A percentile compares a stretch with the other conserved stretches of the same genome.
These are phyloP conservation scores for Caenorhabditis parvicauda DNA, from an alignment of 2,888 invertebrate species.

Conservation along the genomic window DNA sequence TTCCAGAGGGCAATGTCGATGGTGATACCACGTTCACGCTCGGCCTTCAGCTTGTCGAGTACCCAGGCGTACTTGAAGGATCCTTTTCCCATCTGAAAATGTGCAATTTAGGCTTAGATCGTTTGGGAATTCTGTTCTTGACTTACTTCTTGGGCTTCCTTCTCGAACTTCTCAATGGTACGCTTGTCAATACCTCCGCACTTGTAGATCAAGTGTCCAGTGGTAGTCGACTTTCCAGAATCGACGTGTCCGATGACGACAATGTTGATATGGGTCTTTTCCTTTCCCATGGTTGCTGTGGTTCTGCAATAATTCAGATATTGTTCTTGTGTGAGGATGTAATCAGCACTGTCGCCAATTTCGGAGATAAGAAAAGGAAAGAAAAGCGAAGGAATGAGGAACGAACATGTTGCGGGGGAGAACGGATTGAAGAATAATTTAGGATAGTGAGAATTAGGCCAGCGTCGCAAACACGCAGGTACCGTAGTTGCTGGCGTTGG, in stretches of 20 bases:
- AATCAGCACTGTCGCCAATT: no score
- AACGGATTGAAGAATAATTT: no score
- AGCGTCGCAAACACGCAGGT: no score
- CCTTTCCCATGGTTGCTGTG: conserved; percentile 78
- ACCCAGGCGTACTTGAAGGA: conserved; percentile 99
- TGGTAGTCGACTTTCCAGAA: conserved; percentile 94
- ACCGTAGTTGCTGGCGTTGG: no score
- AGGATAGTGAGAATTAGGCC: no score
- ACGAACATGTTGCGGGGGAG: no score
- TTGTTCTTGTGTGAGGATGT: no score
- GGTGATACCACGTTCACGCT: conserved; percentile 63
- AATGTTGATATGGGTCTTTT: conserved; percentile 96
- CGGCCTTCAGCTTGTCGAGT: conserved; percentile 92
- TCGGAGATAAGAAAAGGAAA: no score
- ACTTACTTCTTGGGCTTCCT: conserved; percentile 86
- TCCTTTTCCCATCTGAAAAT: conserved; percentile 68
- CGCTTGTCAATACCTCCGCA: conserved; percentile 99
- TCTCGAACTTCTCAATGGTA: conserved; percentile 99
- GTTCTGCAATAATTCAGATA: no score
- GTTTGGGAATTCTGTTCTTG: not conserved
- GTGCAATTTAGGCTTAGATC: no score
- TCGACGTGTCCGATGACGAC: conserved; percentile 99
- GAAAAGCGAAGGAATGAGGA: no score
- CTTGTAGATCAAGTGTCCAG: conserved; percentile 96
- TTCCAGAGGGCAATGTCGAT: conserved; percentile 63